Evolutionary conservation across 1,140 invertebrate species (phyloP).

Genomic region (Heliconius nattereri): DNA sequence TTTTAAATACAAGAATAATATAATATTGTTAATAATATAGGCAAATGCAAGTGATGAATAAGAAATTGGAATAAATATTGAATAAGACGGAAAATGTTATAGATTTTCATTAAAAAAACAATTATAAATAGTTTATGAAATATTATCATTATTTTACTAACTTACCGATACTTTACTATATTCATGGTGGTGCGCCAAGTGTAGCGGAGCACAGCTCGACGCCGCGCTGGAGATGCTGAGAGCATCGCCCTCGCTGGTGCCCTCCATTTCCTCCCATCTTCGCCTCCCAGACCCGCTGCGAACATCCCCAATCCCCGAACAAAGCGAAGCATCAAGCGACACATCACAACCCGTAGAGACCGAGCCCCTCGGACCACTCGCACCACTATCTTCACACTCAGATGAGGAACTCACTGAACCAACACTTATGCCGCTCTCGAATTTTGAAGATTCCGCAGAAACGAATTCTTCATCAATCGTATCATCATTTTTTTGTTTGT

Average conservation of each 20-base stretch:
- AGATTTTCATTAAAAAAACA: background rate
- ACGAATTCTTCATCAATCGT: constrained; percentile 55
- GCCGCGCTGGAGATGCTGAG: constrained; percentile 73
- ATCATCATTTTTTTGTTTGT: constrained; percentile 46
- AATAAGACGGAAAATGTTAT: background rate
- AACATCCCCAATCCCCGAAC: constrained; percentile 68
- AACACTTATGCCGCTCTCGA: constrained; percentile 68
- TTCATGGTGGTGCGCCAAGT: constrained; percentile 67
- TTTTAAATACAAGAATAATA: background rate
- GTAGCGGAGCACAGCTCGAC: constrained; percentile 70
- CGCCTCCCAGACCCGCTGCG: constrained; percentile 77
- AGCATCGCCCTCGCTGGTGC: constrained; percentile 70
- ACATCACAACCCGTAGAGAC: constrained; percentile 47
- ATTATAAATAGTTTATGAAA: background rate
- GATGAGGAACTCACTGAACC: constrained; percentile 66
- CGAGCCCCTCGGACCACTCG: constrained; percentile 33
- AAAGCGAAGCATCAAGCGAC: constrained; percentile 78
- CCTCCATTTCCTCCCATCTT: constrained; percentile 74
- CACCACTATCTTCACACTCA: constrained; percentile 64
- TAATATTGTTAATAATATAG: background rate
- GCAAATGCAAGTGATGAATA: background rate
- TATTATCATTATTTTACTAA: constrained; percentile 6
- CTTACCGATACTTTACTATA: constrained; percentile 77
- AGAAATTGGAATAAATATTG: background rate
- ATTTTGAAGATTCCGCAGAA: constrained; percentile 53